Conservation (phyloP, 1,140 invertebrate genomes). For the Acromyrmex charruanus region DNA sequence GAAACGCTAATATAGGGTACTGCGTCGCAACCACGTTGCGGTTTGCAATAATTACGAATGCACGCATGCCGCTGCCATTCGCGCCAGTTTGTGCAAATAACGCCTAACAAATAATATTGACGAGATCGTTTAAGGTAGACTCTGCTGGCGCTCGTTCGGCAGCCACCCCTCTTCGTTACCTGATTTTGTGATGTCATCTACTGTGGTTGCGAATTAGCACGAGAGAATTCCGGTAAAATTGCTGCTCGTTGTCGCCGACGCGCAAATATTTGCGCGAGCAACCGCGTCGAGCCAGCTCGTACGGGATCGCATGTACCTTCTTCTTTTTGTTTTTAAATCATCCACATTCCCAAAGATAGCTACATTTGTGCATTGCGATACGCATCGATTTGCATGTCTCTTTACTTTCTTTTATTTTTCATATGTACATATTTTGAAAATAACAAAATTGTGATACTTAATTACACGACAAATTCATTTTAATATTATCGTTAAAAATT, state of each 20-base stretch:
- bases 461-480: neutral
- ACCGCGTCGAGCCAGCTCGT: constrained; percentile 27
- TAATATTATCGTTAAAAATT: neutral
- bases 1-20: constrained; percentile 1
- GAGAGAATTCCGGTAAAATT: constrained; percentile 54
- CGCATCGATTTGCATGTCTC: neutral
- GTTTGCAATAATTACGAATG: constrained; percentile 40
- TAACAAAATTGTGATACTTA: neutral
- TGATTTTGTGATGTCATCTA: constrained; percentile 39
- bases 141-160: constrained; percentile 24
- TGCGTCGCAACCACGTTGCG: neutral
- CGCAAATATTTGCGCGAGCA: constrained; percentile 70
- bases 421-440: neutral
- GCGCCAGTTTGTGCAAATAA: constrained; percentile 52
- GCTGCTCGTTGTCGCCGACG: constrained; percentile 57
- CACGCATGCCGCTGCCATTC: constrained; percentile 21
- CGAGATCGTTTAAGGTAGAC: constrained; percentile 11
- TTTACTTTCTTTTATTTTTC: neutral
- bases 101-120: constrained; percentile 21
- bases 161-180: neutral
- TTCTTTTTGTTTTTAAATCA: constrained; percentile 18
- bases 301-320: constrained; percentile 24
- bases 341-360: neutral
- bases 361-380: neutral
- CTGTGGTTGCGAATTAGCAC: constrained; percentile 64